Base-by-base conservation (phyloP, 1,140 invertebrate species). In the Manduca sexta region DNA sequence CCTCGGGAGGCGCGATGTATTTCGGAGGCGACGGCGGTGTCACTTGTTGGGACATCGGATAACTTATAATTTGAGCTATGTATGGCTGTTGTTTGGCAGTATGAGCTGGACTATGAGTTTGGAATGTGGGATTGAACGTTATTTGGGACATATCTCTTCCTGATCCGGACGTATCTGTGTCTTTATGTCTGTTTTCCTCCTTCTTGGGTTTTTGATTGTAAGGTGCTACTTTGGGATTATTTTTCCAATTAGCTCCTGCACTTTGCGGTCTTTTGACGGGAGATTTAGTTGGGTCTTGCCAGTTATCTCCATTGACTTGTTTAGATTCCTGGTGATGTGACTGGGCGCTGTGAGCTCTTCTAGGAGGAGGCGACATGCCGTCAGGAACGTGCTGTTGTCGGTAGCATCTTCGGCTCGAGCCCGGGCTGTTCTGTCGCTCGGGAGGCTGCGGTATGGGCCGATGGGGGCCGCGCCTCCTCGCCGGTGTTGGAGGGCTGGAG, bases 61-160 rank as follows among this genome's bases (percentile, higher is more conserved):
- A 87, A 30, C 80, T 84, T 45, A 86, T 69, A 10, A 87, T 86
- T 56, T 87, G 86, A 16, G 86, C 78, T 51, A 86, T 86, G 44
- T 86, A 87, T 3, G 86, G 86, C 50, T 86, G 84, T 14, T 78
- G 73, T 39, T 84, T 81, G 4, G 69, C 58, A 4, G 76, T 66
- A 52, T 86, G 85, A 14, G 86, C 79, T 2, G 86, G 86, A 64
- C 86, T 87, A 45, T 86, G 83, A 2, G 80, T 86, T 66, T 87
- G 84, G 82, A 87, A 87, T 81, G 86, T 87, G 41, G 84, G 86
- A 41, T 87, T 87, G 50, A 74, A 87, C 1, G 86, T 87, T 31
- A 87, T 81, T 61, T 86, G 86, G 2, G 86, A 86, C 18, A 68
- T 58, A 35, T 87, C 84, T 53, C 74, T 72, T 47, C 68, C 63